These are phyloP conservation scores for Drosophila testacea DNA, from an alignment of 2,888 invertebrate genomes.

Conservation along the genomic window DNA sequence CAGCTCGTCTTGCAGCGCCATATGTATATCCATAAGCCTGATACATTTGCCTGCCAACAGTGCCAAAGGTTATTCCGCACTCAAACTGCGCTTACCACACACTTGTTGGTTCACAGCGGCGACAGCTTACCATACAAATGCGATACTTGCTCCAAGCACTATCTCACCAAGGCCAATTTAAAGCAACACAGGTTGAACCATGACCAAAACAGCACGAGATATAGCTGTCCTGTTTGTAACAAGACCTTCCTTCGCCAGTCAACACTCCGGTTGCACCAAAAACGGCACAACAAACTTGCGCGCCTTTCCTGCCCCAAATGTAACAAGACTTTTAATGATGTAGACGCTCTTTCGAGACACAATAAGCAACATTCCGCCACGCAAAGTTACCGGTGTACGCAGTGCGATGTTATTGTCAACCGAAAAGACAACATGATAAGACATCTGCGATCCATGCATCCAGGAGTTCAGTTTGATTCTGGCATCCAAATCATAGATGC, in stretches of 20 bases:
- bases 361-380: conserved; percentile 82
- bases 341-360: conserved; percentile 90
- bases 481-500: conserved; percentile 57
- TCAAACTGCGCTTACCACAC: conserved; percentile 87
- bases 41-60: conserved; percentile 85
- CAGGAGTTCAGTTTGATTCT: conserved; percentile 82
- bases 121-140: conserved; percentile 87
- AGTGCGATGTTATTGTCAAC: conserved; percentile 90
- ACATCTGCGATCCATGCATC: conserved; percentile 91
- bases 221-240: conserved; percentile 87
- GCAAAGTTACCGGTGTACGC: conserved; percentile 88
- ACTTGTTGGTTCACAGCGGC: conserved; percentile 88
- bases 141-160: conserved; percentile 86
- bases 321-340: conserved; percentile 88
- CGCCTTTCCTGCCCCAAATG: conserved; percentile 89
- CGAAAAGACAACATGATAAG: conserved; percentile 92
- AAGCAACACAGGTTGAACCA: conserved; percentile 87
- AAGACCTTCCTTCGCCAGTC: conserved; percentile 88
- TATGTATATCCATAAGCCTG: conserved; percentile 87
- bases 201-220: conserved; percentile 56
- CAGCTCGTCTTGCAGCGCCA: conserved; percentile 90
- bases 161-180: conserved; percentile 89
- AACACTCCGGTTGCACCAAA: conserved; percentile 87
- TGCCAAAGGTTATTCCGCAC: conserved; percentile 88
- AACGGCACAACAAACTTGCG: conserved; percentile 86